These are phyloP conservation scores for Origma solitaria DNA, from an alignment of 2,113 vertebrate species.

Conservation along the genomic window DNA sequence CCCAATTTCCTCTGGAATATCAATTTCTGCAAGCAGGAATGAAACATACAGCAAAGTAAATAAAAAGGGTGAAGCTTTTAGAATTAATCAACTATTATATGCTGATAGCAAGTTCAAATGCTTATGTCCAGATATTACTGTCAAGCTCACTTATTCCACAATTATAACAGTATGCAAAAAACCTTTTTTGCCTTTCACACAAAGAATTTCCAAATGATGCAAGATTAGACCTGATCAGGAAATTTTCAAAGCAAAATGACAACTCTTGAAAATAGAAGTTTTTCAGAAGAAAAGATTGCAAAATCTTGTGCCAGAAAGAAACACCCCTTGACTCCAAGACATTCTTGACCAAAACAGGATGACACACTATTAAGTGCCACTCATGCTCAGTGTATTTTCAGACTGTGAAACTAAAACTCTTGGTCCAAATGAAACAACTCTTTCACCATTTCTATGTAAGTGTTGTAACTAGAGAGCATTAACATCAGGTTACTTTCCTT, in stretches of 20 bases:
- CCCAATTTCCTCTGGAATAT: background rate
- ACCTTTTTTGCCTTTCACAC: background rate
- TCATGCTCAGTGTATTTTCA: background rate
- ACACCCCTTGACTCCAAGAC: rapidly evolving
- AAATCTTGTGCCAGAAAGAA: background rate
- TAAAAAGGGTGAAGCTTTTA: background rate
- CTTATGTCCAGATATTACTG: background rate
- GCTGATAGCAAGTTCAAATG: background rate
- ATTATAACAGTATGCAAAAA: background rate
- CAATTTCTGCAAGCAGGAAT: background rate
- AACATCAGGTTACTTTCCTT: background rate
- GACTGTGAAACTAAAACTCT: background rate
- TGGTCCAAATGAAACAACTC: background rate
- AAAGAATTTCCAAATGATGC: background rate
- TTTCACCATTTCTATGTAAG: background rate
- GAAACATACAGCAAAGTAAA: background rate
- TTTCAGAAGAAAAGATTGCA: background rate
- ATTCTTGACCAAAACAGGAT: background rate
- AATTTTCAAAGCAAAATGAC: background rate
- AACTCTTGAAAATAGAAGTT: background rate
- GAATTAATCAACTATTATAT: background rate
- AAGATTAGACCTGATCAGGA: background rate
- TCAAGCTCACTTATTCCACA: background rate
- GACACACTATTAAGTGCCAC: background rate
- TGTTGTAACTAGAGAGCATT: background rate